Conservation (phyloP, 2,888 invertebrate species). For the Griposia aprilina region DNA sequence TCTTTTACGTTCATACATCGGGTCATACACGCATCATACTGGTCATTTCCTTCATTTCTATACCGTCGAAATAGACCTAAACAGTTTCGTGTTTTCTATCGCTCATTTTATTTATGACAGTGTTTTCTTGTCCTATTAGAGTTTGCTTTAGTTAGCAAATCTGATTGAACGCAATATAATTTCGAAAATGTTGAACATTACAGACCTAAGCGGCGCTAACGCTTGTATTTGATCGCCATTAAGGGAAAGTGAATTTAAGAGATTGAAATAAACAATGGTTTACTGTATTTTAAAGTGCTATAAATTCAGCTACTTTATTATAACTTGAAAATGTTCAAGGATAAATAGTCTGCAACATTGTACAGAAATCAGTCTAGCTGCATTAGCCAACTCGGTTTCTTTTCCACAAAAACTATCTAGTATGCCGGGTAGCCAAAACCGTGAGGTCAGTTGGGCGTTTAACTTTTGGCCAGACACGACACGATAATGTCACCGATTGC, state of each 20-base stretch:
- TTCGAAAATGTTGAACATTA: slow-evolving; percentile 56
- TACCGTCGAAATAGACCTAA: slow-evolving; percentile 27
- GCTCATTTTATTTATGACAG: slow-evolving; percentile 41
- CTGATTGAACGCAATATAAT: slow-evolving; percentile 52
- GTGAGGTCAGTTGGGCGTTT: slow-evolving; percentile 83
- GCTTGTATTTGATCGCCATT: slow-evolving; percentile 44
- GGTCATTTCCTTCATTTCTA: not conserved
- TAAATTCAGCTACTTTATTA: slow-evolving; percentile 26
- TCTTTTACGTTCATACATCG: no score
- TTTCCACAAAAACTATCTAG: slow-evolving; percentile 61
- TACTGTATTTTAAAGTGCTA: slow-evolving; percentile 28
- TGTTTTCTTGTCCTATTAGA: slow-evolving; percentile 42
- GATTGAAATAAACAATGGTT: slow-evolving; percentile 35
- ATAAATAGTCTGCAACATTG: slow-evolving; percentile 40
- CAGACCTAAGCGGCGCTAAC: slow-evolving; percentile 29
- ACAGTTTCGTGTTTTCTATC: slow-evolving; percentile 51
- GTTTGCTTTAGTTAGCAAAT: slow-evolving; percentile 53
- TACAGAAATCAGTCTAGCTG: slow-evolving; percentile 35
- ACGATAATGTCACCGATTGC: slow-evolving; percentile 85
- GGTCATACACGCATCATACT: no score
- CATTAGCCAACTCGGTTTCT: slow-evolving; percentile 60
- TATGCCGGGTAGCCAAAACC: slow-evolving; percentile 69
- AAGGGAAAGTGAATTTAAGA: slow-evolving; percentile 48
- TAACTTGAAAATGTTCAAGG: slow-evolving; percentile 50
- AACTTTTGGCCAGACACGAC: slow-evolving; percentile 87